phyloP scores from a whole-genome alignment of 1,140 invertebrate species.

The Cydia amplana region DNA sequence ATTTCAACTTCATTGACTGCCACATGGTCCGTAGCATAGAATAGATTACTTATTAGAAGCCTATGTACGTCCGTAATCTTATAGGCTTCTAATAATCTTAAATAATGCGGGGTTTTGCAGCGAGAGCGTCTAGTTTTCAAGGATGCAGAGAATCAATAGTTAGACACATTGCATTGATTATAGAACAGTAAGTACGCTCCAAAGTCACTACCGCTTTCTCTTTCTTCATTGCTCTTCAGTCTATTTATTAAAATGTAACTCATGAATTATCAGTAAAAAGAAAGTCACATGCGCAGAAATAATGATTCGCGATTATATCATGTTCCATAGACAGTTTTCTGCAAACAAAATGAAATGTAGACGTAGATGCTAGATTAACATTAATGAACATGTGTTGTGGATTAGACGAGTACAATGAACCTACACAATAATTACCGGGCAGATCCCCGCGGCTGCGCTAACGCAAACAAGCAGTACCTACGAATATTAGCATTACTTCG shows the following conservation, averaged over 20 bases:
- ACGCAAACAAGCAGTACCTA: slow-evolving; percentile 24
- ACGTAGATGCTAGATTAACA: slow-evolving; percentile 36
- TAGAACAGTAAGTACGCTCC: too few relatives aligned
- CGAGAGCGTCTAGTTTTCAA: too few relatives aligned
- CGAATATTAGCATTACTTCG: slow-evolving; percentile 23
- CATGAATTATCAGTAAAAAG: background rate
- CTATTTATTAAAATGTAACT: too few relatives aligned
- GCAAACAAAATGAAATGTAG: slow-evolving; percentile 21
- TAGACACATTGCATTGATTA: too few relatives aligned
- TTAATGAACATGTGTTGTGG: slow-evolving; percentile 40
- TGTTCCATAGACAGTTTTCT: background rate
- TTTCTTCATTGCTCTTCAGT: too few relatives aligned
- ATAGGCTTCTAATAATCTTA: too few relatives aligned
- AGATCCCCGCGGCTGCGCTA: slow-evolving; percentile 17
- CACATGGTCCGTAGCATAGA: background rate
- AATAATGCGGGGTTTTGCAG: too few relatives aligned
- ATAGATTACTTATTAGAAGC: too few relatives aligned
- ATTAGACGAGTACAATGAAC: slow-evolving; percentile 44
- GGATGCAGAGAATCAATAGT: too few relatives aligned
- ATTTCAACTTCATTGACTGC: background rate
- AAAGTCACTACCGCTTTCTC: too few relatives aligned
- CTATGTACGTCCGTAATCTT: too few relatives aligned
- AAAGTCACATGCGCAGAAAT: background rate
- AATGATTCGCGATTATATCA: background rate
- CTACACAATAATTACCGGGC: slow-evolving; percentile 26